These are phyloP conservation scores for Sclerurus mexicanus DNA, from an alignment of 2,113 vertebrate species.

Conservation along the genomic window DNA sequence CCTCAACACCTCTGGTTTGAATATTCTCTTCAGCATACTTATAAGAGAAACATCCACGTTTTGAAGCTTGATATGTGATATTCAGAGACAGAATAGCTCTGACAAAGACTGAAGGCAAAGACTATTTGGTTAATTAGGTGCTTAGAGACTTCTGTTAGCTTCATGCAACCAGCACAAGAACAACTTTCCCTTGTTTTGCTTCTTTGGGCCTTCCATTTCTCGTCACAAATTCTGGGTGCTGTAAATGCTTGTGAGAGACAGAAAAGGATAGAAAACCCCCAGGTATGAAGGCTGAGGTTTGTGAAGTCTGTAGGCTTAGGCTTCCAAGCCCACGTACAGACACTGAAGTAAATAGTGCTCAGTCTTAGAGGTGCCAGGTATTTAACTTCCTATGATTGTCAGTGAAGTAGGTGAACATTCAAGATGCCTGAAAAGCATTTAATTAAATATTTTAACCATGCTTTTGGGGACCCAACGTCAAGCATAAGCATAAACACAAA, in stretches of 20 bases:
- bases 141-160: background rate
- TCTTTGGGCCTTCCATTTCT: background rate
- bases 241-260: background rate
- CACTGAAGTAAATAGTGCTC: background rate
- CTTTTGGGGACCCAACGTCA: background rate
- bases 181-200: background rate
- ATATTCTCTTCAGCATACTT: background rate
- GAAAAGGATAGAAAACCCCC: background rate
- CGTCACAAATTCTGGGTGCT: background rate
- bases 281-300: background rate
- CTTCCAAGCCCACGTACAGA: background rate
- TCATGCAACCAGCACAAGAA: background rate
- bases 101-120: background rate
- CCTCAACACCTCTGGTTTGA: background rate
- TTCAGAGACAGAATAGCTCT: background rate
- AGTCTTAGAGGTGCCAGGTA: background rate
- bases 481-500: background rate
- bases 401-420: background rate
- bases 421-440: background rate
- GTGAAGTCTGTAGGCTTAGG: background rate
- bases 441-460: background rate
- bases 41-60: background rate
- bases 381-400: background rate
- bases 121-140: background rate
- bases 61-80: background rate